phyloP scores from a whole-genome alignment of 2,797 vertebrate genomes.

The Mallotus villosus region DNA sequence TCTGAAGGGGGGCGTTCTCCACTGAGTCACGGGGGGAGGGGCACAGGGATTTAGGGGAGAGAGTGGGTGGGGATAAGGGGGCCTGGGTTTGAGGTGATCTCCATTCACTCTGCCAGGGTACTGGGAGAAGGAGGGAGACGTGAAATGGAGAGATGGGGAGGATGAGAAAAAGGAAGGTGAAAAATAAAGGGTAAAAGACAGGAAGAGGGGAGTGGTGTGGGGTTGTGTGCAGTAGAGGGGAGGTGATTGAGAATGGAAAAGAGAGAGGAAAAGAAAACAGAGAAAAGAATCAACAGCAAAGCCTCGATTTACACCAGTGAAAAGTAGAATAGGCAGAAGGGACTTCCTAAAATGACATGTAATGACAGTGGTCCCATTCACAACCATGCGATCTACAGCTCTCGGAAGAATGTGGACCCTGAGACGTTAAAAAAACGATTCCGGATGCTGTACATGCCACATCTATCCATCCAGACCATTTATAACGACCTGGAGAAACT shows the following conservation, averaged over 20 bases:
- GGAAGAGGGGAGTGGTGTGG: background rate
- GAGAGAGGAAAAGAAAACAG: slow-evolving; percentile 25
- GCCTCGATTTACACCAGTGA: background rate
- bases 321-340: background rate
- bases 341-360: background rate
- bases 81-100: slow-evolving; percentile 66
- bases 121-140: slow-evolving; percentile 46
- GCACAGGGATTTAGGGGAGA: slow-evolving; percentile 60
- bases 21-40: slow-evolving; percentile 36
- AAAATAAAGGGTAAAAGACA: background rate
- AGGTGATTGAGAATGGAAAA: slow-evolving; percentile 2
- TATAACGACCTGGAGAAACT: background rate
- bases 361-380: background rate
- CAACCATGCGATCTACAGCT: background rate
- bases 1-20: slow-evolving; percentile 45
- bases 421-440: background rate
- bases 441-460: background rate
- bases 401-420: no score
- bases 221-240: background rate
- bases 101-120: slow-evolving; percentile 79
- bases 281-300: background rate
- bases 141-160: background rate
- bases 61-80: slow-evolving; percentile 50
- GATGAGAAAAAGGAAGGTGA: background rate
- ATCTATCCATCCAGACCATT: background rate